These are phyloP conservation scores for Ashinkailepas kermadecensis DNA, from an alignment of 2,888 invertebrate species.

Conservation along the genomic window DNA sequence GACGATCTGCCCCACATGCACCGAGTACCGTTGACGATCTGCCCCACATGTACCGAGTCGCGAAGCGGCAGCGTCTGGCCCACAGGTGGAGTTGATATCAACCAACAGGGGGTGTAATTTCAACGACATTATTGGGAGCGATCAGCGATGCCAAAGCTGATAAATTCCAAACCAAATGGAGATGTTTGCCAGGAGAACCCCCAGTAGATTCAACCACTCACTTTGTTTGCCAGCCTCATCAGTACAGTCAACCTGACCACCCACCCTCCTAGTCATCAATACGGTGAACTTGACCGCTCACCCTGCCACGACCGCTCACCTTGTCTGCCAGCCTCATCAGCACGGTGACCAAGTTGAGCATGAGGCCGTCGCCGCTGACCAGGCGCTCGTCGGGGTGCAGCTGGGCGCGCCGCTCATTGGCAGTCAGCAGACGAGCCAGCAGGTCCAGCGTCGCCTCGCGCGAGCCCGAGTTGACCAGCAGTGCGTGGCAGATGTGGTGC, in stretches of 20 bases:
- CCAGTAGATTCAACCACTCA: too few relatives aligned
- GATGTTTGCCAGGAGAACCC: too few relatives aligned
- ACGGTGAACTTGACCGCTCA: slow-evolving; percentile 8
- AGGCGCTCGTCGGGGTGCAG: slow-evolving; percentile 80
- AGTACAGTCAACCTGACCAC: not conserved
- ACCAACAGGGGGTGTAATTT: too few relatives aligned
- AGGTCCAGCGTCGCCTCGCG: slow-evolving; percentile 71
- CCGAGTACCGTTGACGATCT: too few relatives aligned
- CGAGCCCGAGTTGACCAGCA: slow-evolving; percentile 72
- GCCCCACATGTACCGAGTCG: too few relatives aligned
- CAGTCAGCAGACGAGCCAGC: slow-evolving; percentile 64
- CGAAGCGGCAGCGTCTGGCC: too few relatives aligned
- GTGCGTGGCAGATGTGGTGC: not conserved
- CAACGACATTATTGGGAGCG: too few relatives aligned
- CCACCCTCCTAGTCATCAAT: not conserved
- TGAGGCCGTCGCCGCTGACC: slow-evolving; percentile 87
- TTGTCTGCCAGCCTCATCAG: slow-evolving; percentile 83
- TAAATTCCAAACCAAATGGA: too few relatives aligned
- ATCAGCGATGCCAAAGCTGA: too few relatives aligned
- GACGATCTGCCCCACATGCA: too few relatives aligned
- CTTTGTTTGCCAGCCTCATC: too few relatives aligned
- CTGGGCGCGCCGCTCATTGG: slow-evolving; percentile 81
- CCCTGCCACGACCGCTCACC: slow-evolving; percentile 52
- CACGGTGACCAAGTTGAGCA: slow-evolving; percentile 85
- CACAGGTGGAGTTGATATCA: too few relatives aligned